Percentiles rank a stretch among this genome's conserved stretches.
Evolutionary conservation across 2,888 invertebrate genomes (phyloP).

Genomic region (Lumbricus terrestris): DNA sequence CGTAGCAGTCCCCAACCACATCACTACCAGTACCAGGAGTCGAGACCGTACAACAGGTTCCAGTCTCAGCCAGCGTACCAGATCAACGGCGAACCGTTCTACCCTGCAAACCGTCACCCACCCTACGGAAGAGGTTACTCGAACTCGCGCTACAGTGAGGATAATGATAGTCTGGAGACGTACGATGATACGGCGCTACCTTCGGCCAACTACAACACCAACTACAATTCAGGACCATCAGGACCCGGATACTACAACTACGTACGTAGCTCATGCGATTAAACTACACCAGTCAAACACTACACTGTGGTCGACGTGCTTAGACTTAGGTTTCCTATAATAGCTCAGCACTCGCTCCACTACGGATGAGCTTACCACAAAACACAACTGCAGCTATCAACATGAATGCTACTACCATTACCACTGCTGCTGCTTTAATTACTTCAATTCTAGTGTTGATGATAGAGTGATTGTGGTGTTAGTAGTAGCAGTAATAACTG

Average conservation of each 20-base stretch:
- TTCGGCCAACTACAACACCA: not conserved
- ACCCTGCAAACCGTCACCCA: not conserved
- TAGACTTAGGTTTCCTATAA: no score
- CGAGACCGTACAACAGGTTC: not conserved
- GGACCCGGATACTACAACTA: not conserved
- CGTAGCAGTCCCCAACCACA: not conserved
- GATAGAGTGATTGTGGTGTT: no score
- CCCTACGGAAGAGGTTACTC: not conserved
- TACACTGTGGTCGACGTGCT: not conserved
- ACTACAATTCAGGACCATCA: not conserved
- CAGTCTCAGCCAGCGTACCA: not conserved
- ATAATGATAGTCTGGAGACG: not conserved
- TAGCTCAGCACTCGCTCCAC: no score
- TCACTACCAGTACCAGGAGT: not conserved
- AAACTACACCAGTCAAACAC: not conserved
- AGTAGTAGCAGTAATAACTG: no score
- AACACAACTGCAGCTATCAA: no score
- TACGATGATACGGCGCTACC: constrained; percentile 4
- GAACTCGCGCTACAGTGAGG: not conserved
- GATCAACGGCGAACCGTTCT: not conserved
- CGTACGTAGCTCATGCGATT: not conserved
- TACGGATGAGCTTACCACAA: no score
- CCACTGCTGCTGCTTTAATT: no score
- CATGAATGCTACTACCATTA: no score
- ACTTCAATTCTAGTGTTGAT: no score